Conservation (phyloP, 2,888 invertebrate species). For the Linyphia triangularis region DNA sequence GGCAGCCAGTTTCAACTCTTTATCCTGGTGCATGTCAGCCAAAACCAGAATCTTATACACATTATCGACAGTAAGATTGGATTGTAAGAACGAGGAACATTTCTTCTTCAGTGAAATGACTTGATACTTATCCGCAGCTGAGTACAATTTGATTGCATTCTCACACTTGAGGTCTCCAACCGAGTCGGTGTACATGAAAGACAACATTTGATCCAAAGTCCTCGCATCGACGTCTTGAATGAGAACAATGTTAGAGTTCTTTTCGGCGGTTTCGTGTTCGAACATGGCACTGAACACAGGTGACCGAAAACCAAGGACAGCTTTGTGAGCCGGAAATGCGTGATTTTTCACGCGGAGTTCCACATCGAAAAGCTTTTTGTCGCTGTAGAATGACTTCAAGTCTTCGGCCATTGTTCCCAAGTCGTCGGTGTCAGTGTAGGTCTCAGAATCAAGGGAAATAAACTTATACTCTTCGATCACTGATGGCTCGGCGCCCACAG, state of each 20-base stretch:
- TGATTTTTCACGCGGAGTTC: background rate
- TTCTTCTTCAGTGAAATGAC: background rate
- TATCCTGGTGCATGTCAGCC: constrained; percentile 12
- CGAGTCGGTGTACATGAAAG: constrained; percentile 26
- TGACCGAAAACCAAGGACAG: background rate
- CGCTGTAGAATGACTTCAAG: background rate
- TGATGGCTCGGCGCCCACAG: background rate
- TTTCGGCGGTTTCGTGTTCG: constrained; percentile 12
- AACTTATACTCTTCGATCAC: constrained; percentile 4
- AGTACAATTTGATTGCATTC: background rate
- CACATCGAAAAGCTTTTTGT: constrained; percentile 12
- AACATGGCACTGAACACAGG: constrained; percentile 25
- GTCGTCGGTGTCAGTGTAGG: background rate
- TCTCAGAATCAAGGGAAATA: background rate
- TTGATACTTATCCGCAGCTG: constrained; percentile 29
- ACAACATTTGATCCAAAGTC: background rate
- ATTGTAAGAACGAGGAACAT: background rate
- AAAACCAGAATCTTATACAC: background rate
- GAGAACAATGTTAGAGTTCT: background rate
- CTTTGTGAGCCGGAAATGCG: background rate
- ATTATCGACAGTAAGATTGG: background rate
- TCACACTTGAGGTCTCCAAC: background rate
- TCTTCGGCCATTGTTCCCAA: background rate
- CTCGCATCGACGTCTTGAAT: background rate
- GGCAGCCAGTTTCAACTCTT: background rate